Conservation (phyloP, 2,797 vertebrate species). For the Moxostoma hubbsi region DNA sequence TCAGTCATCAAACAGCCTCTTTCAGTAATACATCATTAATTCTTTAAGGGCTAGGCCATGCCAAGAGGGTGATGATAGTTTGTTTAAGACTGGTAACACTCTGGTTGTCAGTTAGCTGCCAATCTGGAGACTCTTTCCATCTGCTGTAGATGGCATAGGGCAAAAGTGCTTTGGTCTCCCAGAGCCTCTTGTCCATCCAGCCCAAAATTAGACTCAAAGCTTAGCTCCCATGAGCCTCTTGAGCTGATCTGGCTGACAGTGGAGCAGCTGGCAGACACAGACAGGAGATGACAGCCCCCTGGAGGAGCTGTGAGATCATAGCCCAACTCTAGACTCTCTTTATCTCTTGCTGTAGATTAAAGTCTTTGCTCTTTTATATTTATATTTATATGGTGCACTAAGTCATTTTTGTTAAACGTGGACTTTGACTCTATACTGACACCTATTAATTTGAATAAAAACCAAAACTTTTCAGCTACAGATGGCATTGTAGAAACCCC, state of each 20-base stretch:
- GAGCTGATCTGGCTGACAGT: constrained; percentile 52
- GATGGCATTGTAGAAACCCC: no score
- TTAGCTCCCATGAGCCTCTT: constrained; percentile 66
- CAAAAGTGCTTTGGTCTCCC: not conserved
- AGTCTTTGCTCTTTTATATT: not conserved
- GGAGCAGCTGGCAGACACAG: constrained; percentile 51
- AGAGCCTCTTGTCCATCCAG: constrained; percentile 24
- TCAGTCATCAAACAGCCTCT: no score
- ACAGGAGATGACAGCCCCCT: constrained; percentile 47
- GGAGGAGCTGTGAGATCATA: constrained; percentile 38
- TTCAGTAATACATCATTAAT: no score
- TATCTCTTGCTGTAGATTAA: no score
- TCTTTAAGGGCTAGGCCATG: no score
- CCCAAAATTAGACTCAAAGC: constrained; percentile 63
- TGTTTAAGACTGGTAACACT: constrained; percentile 49
- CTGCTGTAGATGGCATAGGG: constrained; percentile 56
- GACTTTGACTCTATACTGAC: no score
- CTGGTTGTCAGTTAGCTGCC: constrained; percentile 36
- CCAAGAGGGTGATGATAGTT: no score
- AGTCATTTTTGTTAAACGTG: no score
- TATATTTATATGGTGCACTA: not conserved
- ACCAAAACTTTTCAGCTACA: no score
- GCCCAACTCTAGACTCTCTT: no score
- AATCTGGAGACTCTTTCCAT: constrained; percentile 60
- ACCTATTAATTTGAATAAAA: no score